A percentile compares a stretch with the other conserved stretches of the same genome.
These are phyloP conservation scores for Staurois parvus DNA, from an alignment of 2,797 vertebrate species.

Conservation along the genomic window DNA sequence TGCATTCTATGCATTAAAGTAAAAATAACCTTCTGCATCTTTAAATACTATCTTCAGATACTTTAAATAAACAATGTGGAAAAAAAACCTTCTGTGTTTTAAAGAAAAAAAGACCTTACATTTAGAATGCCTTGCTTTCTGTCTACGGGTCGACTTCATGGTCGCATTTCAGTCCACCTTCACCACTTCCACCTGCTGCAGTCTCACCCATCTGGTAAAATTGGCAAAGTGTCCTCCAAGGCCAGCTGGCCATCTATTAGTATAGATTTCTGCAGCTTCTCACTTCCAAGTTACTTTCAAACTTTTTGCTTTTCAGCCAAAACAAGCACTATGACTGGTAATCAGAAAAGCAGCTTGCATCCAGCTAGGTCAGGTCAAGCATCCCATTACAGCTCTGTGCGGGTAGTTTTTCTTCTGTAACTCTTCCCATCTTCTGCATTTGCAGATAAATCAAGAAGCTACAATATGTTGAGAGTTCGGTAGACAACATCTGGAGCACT, in stretches of 20 bases:
- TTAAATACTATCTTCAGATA: too few species aligned
- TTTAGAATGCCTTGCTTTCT: background rate
- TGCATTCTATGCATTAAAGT: too few species aligned
- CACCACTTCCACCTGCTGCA: background rate
- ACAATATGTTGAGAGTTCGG: constrained; percentile 41
- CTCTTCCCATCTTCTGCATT: constrained; percentile 29
- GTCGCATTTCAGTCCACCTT: background rate
- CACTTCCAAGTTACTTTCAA: constrained; percentile 13
- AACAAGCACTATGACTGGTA: constrained; percentile 6
- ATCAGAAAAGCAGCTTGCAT: constrained; percentile 43
- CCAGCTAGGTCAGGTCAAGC: constrained; percentile 44
- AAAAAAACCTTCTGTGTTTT: too few species aligned
- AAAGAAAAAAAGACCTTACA: too few species aligned
- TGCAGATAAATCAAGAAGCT: constrained; percentile 50
- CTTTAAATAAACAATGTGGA: too few species aligned
- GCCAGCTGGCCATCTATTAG: constrained; percentile 18
- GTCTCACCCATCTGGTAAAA: background rate
- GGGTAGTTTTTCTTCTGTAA: constrained; percentile 34
- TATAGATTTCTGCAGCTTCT: constrained; percentile 28
- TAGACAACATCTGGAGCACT: constrained; percentile 58
- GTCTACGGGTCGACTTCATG: background rate
- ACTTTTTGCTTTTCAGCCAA: constrained; percentile 20
- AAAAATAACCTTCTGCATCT: too few species aligned
- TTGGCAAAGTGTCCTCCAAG: constrained; percentile 5
- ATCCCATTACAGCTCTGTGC: constrained; percentile 38